Base-by-base conservation (phyloP, 64 coral and sea anemone genomes). In the Pocillopora verrucosa region DNA sequence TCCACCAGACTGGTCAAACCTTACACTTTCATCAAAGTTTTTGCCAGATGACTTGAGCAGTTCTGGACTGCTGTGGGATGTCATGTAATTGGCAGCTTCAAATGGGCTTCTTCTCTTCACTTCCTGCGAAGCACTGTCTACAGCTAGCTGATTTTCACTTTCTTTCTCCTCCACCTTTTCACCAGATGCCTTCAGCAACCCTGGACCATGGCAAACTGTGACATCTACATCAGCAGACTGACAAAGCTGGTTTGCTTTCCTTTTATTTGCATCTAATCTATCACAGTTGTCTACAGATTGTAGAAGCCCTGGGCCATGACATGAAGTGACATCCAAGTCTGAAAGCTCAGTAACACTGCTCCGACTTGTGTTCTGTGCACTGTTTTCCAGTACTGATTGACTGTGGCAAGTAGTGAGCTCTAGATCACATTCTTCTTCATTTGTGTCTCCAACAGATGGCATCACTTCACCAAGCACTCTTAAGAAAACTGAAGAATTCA, bases 331-430 rank as follows among this genome's bases (percentile, higher is more conserved):
- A 56, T 83, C 89, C 16, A 90, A 20, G 6, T 83, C 89, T 82
- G 80, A 65, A 41, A 51, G 72, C 16, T 90, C 72, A 70, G 73
- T 82, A 22, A 91, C 69, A 13, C 80, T 91, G 36, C 30, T 59
- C 65, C 36, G 72, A 20, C 56, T 85, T 20, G 35, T 76, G 76
- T 78, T 35, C 9, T 67, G 14, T 10, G 59, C 20, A 13, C 17
- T 56, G 37, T 36, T 59, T 24, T 58, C 65, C 10, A 24, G 45
- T 63, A 62, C 85, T 74, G 75, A 37, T 37, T 67, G n/a, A 56
- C 88, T 83, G 57, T 87, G 88, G 34, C 92, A 94, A 30, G 84
- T 82, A 79, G 88, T 94, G 16, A 94, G 63, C 51, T 94, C 92
- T 15, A 87, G 19, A 61, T 77, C 76, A 59, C 90, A 80, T 75